phyloP scores from a whole-genome alignment of 2,797 vertebrate genomes.

The Melopsittacus undulatus region DNA sequence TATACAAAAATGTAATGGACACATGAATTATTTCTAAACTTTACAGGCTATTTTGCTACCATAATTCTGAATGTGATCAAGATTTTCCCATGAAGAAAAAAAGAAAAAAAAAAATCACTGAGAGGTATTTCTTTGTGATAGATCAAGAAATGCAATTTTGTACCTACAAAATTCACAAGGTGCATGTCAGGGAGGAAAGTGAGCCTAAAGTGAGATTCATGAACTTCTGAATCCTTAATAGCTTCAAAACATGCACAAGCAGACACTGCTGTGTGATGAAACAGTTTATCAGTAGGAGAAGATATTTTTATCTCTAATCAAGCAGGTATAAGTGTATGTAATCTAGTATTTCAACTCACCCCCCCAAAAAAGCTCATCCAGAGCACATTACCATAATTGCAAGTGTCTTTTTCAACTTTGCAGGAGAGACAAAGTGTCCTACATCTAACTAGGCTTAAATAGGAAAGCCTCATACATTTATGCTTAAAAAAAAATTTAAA shows the following conservation, averaged over 20 bases:
- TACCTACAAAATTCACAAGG: background rate
- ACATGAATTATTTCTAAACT: background rate
- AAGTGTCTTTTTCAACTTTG: constrained; percentile 4
- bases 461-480: constrained; percentile 16
- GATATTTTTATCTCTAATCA: constrained; percentile 60
- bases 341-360: background rate
- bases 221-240: background rate
- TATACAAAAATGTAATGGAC: background rate
- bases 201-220: background rate
- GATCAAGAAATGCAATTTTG: background rate
- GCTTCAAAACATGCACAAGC: background rate
- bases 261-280: constrained; percentile 38
- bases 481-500: background rate
- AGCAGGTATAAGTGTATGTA: constrained; percentile 39
- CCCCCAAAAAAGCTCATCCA: background rate
- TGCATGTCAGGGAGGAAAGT: background rate
- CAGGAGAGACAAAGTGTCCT: background rate
- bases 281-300: constrained; percentile 42
- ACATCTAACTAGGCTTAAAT: constrained; percentile 26
- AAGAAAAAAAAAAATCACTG: background rate
- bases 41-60: background rate
- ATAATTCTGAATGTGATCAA: background rate
- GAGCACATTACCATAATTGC: constrained; percentile 46
- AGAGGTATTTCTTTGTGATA: background rate
- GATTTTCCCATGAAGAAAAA: background rate